Percentiles rank a stretch among this genome's conserved stretches.
phyloP scores from a whole-genome alignment of 53 echinoderm and acorn worm genomes.

The Stichopus horrens region DNA sequence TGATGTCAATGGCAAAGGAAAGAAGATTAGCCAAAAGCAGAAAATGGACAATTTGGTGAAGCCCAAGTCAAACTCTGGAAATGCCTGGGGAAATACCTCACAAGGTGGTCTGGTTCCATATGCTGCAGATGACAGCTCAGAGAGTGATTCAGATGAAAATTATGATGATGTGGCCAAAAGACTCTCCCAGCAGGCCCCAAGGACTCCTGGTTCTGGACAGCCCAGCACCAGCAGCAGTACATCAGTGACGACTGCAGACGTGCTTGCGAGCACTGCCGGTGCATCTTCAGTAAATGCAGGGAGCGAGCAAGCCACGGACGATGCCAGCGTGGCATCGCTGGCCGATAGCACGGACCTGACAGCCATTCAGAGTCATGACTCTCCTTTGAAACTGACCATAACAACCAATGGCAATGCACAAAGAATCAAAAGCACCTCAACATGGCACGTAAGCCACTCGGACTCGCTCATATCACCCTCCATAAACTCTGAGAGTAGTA shows the following conservation, averaged over 20 bases:
- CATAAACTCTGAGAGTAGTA: conserved; percentile 87
- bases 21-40: background rate
- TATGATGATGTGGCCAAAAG: conserved; percentile 77
- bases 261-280: background rate
- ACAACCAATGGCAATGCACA: conserved; percentile 90
- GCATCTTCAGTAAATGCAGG: background rate
- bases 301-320: background rate
- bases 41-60: conserved; percentile 46
- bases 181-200: conserved; percentile 52
- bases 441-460: conserved; percentile 72
- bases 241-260: too few species aligned
- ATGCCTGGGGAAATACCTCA: background rate
- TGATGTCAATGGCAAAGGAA: background rate
- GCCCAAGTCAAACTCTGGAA: conserved; percentile 19
- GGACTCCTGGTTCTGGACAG: conserved; percentile 42
- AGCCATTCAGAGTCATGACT: conserved; percentile 78
- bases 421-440: conserved; percentile 71
- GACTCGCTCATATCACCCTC: conserved; percentile 86
- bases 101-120: conserved; percentile 70
- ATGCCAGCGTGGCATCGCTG: conserved; percentile 49
- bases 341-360: conserved; percentile 84
- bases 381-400: conserved; percentile 92
- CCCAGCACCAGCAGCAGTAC: conserved; percentile 32
- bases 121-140: conserved; percentile 70
- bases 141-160: conserved; percentile 83